Percentiles rank a stretch among this genome's conserved stretches.
phyloP scores from a whole-genome alignment of 2,113 vertebrate species.

The Eidolon helvum region DNA sequence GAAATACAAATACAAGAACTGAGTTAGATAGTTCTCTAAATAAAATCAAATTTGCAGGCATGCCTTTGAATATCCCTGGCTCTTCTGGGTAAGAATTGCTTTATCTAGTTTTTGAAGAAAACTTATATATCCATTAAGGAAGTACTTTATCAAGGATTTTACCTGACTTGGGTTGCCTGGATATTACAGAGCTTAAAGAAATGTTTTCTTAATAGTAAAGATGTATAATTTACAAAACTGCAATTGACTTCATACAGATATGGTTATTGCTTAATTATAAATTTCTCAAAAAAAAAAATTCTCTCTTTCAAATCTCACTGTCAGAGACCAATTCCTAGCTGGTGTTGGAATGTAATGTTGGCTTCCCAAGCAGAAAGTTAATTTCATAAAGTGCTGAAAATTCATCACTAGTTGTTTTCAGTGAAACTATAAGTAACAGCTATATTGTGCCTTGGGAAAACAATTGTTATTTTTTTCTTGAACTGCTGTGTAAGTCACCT shows the following conservation, averaged over 20 bases:
- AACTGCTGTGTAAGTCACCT: slow-evolving; percentile 68
- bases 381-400: slow-evolving; percentile 62
- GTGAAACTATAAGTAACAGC: slow-evolving; percentile 70
- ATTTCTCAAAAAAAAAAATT: slow-evolving; percentile 23
- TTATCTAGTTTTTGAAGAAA: neutral
- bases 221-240: slow-evolving; percentile 36
- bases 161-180: neutral
- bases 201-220: slow-evolving; percentile 28
- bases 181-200: slow-evolving; percentile 17
- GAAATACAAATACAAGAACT: neutral
- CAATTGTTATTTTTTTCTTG: slow-evolving; percentile 27
- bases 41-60: neutral
- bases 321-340: slow-evolving; percentile 67
- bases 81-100: neutral
- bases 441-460: slow-evolving; percentile 68
- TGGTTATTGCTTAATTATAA: slow-evolving; percentile 66
- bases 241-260: slow-evolving; percentile 23
- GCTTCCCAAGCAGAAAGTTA: slow-evolving; percentile 68
- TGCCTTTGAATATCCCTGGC: neutral
- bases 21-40: neutral
- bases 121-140: neutral
- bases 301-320: slow-evolving; percentile 46
- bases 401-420: slow-evolving; percentile 65
- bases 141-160: slow-evolving; percentile 15
- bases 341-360: slow-evolving; percentile 43